phyloP scores from a whole-genome alignment of 2,888 invertebrate genomes.

The Dasysyrphus tricinctus region DNA sequence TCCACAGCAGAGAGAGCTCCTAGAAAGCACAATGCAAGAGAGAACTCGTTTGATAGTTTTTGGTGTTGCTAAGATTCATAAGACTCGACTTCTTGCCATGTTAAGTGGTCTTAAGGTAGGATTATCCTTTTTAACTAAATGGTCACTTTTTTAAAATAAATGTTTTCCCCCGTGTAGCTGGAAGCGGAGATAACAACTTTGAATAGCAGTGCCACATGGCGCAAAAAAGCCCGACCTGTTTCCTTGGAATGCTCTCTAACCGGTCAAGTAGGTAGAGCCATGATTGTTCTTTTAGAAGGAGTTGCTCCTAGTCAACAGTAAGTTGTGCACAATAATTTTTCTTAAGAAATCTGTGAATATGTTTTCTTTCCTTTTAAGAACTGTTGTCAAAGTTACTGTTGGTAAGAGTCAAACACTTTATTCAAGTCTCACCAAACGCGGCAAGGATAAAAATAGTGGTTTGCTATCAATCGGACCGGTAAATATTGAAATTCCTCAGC shows the following conservation, averaged over 20 bases:
- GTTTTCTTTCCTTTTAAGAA: slow-evolving; percentile 84
- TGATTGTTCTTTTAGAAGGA: slow-evolving; percentile 96
- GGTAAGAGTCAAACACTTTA: slow-evolving; percentile 96
- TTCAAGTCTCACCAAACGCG: slow-evolving; percentile 90
- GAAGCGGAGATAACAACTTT: slow-evolving; percentile 97
- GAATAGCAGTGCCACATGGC: slow-evolving; percentile 95
- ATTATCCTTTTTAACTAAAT: not conserved
- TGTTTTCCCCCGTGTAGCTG: slow-evolving; percentile 81
- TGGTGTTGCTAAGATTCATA: slow-evolving; percentile 93
- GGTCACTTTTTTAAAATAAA: not conserved
- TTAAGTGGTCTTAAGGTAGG: slow-evolving; percentile 92
- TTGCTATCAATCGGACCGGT: slow-evolving; percentile 94
- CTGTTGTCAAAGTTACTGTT: slow-evolving; percentile 96
- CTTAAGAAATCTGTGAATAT: not conserved
- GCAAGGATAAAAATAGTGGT: slow-evolving; percentile 92
- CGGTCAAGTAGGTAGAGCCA: slow-evolving; percentile 95
- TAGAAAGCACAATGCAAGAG: slow-evolving; percentile 84
- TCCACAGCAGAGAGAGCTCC: slow-evolving; percentile 80
- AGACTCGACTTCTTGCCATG: slow-evolving; percentile 93
- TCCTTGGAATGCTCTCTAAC: slow-evolving; percentile 91
- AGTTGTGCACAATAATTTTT: slow-evolving; percentile 78
- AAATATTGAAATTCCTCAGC: slow-evolving; percentile 98
- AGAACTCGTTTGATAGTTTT: slow-evolving; percentile 92
- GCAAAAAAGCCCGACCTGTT: slow-evolving; percentile 91
- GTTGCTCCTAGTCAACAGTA: slow-evolving; percentile 95